Conservation (phyloP, 2,888 invertebrate species). For the Macrosiphum euphorbiae region DNA sequence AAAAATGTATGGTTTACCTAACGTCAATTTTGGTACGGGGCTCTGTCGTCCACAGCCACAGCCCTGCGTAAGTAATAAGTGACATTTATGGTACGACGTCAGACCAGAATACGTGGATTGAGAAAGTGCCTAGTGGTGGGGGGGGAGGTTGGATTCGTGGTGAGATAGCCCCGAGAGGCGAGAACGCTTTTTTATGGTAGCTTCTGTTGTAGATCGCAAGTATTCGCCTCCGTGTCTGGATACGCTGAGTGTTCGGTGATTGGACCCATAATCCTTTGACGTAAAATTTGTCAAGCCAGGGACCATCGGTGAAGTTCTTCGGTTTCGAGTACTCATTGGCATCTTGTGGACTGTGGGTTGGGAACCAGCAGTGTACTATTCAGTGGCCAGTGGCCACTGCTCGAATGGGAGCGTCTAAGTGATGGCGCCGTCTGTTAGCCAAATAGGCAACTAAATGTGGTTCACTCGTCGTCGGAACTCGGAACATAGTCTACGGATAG, state of each 20-base stretch:
- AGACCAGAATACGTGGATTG: neutral
- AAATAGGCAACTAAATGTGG: neutral
- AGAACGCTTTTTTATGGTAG: neutral
- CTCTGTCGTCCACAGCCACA: neutral
- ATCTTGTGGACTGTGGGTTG: neutral
- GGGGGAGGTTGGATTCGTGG: neutral
- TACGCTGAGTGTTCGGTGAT: neutral
- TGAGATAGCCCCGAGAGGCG: neutral
- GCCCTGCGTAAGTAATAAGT: neutral
- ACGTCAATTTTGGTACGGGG: fast-evolving
- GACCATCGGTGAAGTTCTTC: neutral
- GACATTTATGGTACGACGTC: neutral
- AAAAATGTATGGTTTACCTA: neutral
- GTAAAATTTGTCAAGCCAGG: neutral
- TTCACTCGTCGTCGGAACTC: neutral
- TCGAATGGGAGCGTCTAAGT: neutral
- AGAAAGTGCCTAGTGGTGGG: neutral
- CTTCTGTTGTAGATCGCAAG: neutral
- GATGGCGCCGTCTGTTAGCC: neutral
- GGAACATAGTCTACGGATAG: neutral
- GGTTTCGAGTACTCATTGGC: neutral
- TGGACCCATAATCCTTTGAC: neutral
- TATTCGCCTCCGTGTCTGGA: neutral
- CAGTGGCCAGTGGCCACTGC: neutral
- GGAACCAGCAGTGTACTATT: neutral